Evolutionary conservation across 2,888 invertebrate genomes (phyloP).

Genomic region (Polia nebulosa): DNA sequence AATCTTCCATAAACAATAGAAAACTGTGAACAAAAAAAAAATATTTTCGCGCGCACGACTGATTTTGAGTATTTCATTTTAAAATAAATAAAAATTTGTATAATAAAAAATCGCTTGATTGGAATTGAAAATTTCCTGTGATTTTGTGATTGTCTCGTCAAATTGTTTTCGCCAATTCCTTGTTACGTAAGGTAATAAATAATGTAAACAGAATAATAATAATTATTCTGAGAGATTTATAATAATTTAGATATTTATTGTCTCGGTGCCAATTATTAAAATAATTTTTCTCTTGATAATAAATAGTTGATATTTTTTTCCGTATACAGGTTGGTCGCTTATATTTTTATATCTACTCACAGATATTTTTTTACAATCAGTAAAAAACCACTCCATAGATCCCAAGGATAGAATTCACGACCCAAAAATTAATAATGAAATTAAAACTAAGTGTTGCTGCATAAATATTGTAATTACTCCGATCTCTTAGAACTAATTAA

Average conservation of each 20-base stretch:
- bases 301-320: constrained; percentile 59
- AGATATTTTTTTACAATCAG: not conserved
- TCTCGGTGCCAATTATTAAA: constrained; percentile 81
- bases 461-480: constrained; percentile 1
- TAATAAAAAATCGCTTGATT: constrained; percentile 64
- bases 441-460: not conserved
- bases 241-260: constrained; percentile 70
- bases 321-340: constrained; percentile 54
- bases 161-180: constrained; percentile 68
- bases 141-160: constrained; percentile 62
- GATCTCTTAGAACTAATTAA: constrained; percentile 27
- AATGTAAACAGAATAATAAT: constrained; percentile 56
- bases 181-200: constrained; percentile 62
- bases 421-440: not conserved
- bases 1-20: constrained; percentile 64
- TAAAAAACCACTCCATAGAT: not conserved
- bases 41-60: constrained; percentile 75
- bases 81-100: constrained; percentile 57
- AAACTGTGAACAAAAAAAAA: constrained; percentile 62
- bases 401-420: not conserved
- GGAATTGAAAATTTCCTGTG: constrained; percentile 71
- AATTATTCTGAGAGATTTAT: constrained; percentile 63
- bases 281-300: constrained; percentile 68
- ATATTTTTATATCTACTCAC: constrained; percentile 1
- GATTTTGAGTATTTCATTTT: constrained; percentile 77